These are phyloP conservation scores for Ichneumoninae sp. DNA, from an alignment of 2,888 invertebrate species.

Conservation along the genomic window DNA sequence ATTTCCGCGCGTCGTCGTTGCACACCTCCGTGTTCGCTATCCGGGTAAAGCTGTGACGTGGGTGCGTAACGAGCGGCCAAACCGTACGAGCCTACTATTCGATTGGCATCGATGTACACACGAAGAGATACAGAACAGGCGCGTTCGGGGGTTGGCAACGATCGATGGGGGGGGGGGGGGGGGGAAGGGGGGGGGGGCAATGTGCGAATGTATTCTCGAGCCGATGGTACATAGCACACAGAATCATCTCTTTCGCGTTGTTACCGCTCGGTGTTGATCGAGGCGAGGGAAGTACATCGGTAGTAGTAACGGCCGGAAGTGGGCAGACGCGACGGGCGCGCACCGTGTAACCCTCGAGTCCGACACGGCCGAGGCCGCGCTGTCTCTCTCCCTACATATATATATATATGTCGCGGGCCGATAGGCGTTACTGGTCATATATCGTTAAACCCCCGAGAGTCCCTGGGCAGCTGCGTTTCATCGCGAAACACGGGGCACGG, in stretches of 20 bases:
- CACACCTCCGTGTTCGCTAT: neutral
- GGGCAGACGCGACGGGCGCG: constrained; percentile 58
- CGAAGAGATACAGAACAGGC: neutral
- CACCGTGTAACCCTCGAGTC: constrained; percentile 65
- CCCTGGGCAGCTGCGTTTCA: constrained; percentile 53
- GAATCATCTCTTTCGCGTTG: constrained; percentile 44
- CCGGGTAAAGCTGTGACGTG: constrained; percentile 38
- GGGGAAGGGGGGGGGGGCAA: neutral
- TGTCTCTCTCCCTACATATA: neutral
- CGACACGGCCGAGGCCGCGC: neutral
- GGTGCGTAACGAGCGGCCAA: constrained; percentile 53
- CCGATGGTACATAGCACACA: constrained; percentile 38
- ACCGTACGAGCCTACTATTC: constrained; percentile 47
- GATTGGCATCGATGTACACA: constrained; percentile 46
- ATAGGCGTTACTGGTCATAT: neutral
- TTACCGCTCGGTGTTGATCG: constrained; percentile 8
- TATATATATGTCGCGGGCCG: too few species aligned
- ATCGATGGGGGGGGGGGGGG: neutral
- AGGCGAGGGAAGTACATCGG: neutral
- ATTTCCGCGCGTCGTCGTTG: constrained; percentile 50
- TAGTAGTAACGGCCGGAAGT: constrained; percentile 9
- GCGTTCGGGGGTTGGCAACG: neutral
- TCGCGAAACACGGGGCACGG: constrained; percentile 65
- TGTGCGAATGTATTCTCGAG: constrained; percentile 50
- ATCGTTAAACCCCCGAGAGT: constrained; percentile 25